These are phyloP conservation scores for Entelurus aequoreus DNA, from an alignment of 2,113 vertebrate species.

Conservation along the genomic window DNA sequence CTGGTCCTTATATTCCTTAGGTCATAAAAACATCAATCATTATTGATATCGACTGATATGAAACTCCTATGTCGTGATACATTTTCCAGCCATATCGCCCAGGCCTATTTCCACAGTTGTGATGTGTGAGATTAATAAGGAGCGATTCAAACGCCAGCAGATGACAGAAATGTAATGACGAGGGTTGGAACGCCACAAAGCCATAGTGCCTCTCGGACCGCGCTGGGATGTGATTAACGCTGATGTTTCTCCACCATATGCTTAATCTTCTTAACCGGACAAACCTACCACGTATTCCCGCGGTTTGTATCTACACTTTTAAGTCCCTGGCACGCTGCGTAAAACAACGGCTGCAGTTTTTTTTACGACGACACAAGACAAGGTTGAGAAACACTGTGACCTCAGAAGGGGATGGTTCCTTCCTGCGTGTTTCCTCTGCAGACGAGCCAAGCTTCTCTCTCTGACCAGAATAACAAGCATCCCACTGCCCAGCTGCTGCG, in stretches of 20 bases:
- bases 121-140: too few relatives aligned
- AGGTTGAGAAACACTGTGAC: neutral
- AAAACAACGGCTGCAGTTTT: neutral
- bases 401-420: slow-evolving; percentile 16
- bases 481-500: slow-evolving; percentile 42
- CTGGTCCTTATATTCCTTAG: too few relatives aligned
- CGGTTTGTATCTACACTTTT: neutral
- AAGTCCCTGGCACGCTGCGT: neutral
- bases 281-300: slow-evolving; percentile 7
- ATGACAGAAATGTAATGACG: slow-evolving; percentile 28
- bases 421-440: slow-evolving; percentile 18
- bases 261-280: slow-evolving; percentile 49
- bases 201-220: slow-evolving; percentile 3
- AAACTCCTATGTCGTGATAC: too few relatives aligned
- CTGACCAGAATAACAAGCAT: slow-evolving; percentile 64
- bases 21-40: too few relatives aligned
- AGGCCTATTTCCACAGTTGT: too few relatives aligned
- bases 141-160: neutral
- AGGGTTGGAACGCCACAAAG: slow-evolving; percentile 18
- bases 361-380: too few relatives aligned
- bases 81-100: too few relatives aligned
- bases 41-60: too few relatives aligned
- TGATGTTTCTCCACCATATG: slow-evolving; percentile 41
- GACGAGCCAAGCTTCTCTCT: slow-evolving; percentile 28
- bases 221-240: slow-evolving; percentile 30